These are phyloP conservation scores for Saxicola maurus DNA, from an alignment of 2,797 vertebrate species.

Conservation along the genomic window DNA sequence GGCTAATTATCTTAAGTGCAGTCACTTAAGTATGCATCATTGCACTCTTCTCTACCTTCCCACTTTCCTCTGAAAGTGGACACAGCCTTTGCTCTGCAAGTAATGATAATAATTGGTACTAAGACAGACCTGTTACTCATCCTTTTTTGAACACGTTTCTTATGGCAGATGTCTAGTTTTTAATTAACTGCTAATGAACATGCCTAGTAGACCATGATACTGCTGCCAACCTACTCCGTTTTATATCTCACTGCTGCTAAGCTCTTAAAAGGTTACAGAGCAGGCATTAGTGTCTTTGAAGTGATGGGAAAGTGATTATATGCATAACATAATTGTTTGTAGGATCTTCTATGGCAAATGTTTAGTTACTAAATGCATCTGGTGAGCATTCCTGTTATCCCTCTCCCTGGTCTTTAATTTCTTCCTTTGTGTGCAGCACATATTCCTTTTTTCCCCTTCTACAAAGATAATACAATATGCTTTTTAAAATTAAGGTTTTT, in stretches of 20 bases:
- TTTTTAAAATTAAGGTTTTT: background rate
- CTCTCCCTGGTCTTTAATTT: background rate
- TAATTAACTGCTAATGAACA: slow-evolving; percentile 77
- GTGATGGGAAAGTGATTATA: slow-evolving; percentile 62
- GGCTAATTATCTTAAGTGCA: slow-evolving; percentile 55
- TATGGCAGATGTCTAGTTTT: slow-evolving; percentile 72
- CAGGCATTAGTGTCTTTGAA: slow-evolving; percentile 66
- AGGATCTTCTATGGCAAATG: slow-evolving; percentile 40
- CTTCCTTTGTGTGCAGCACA: background rate
- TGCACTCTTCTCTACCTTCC: background rate
- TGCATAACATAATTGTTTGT: slow-evolving; percentile 56
- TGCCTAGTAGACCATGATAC: slow-evolving; percentile 58
- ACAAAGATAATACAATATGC: background rate
- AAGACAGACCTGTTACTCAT: slow-evolving; percentile 64
- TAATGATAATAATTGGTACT: slow-evolving; percentile 69
- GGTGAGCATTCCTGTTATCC: background rate
- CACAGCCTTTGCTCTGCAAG: slow-evolving; percentile 48
- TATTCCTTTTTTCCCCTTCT: background rate
- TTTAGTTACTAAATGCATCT: slow-evolving; percentile 20
- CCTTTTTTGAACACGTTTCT: slow-evolving; percentile 63
- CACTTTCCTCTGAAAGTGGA: slow-evolving; percentile 31
- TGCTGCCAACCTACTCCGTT: slow-evolving; percentile 46
- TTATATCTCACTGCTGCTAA: slow-evolving; percentile 53
- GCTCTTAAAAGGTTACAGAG: slow-evolving; percentile 66
- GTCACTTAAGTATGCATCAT: slow-evolving; percentile 46